Percentiles rank a stretch among this genome's conserved stretches.
These are phyloP conservation scores for Oreochromis aureus DNA, from an alignment of 2,113 vertebrate species.

Conservation along the genomic window DNA sequence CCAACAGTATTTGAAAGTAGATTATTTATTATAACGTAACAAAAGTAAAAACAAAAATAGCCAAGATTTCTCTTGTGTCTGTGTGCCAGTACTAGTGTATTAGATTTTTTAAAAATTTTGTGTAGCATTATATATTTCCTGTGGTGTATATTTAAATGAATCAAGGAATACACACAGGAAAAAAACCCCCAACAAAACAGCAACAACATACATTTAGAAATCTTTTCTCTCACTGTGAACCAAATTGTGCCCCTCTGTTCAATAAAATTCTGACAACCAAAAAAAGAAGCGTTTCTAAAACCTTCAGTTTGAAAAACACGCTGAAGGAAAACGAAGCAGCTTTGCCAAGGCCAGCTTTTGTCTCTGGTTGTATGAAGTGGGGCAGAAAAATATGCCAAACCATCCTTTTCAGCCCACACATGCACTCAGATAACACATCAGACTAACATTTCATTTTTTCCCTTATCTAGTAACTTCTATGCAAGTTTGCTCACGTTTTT, in stretches of 20 bases:
- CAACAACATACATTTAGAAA: neutral
- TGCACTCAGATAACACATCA: neutral
- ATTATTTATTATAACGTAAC: neutral
- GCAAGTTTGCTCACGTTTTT: neutral
- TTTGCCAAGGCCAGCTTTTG: constrained; percentile 38
- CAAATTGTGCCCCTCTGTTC: neutral
- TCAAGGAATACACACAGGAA: neutral
- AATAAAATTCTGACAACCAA: neutral
- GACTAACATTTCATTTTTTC: neutral
- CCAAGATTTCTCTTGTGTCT: neutral
- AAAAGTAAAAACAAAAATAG: neutral
- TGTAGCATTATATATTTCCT: neutral
- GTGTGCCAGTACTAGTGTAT: neutral
- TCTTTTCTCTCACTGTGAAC: neutral
- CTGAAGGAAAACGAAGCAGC: neutral
- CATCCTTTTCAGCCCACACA: neutral
- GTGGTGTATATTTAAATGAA: neutral
- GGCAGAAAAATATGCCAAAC: constrained; percentile 15
- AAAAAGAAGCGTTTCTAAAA: constrained; percentile 5
- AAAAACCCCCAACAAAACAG: neutral
- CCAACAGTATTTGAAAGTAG: neutral
- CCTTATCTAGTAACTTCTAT: neutral
- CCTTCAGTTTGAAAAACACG: constrained; percentile 4
- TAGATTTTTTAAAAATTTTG: accelerated
- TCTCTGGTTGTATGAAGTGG: neutral